These are phyloP conservation scores for Cancer borealis DNA, from an alignment of 2,888 invertebrate species.

Conservation along the genomic window DNA sequence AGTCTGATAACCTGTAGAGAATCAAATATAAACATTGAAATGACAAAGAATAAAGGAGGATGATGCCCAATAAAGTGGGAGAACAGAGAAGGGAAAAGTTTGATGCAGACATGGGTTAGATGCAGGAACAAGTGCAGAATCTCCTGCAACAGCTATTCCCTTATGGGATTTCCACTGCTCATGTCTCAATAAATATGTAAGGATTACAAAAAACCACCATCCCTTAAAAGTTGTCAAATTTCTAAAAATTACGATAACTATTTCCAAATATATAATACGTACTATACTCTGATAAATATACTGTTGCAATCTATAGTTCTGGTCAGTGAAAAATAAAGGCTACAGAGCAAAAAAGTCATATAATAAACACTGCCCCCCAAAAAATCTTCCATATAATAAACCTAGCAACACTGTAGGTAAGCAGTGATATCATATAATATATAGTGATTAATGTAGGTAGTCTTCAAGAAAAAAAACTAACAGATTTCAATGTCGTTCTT, in stretches of 20 bases:
- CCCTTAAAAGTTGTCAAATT: background rate
- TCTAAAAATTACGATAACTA: background rate
- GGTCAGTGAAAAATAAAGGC: background rate
- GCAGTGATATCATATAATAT: too few species aligned
- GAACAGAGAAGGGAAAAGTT: background rate
- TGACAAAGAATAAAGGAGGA: too few species aligned
- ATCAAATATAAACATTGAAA: too few species aligned
- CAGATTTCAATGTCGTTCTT: too few species aligned
- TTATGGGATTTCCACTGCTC: background rate
- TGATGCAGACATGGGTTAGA: background rate
- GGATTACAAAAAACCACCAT: background rate
- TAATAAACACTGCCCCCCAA: background rate
- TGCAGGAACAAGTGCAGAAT: background rate
- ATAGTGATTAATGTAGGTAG: too few species aligned
- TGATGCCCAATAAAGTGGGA: too few species aligned
- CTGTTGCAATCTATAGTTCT: constrained; percentile 17
- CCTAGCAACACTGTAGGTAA: background rate
- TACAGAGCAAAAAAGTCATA: background rate
- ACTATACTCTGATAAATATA: constrained; percentile 15
- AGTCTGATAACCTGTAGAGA: too few species aligned
- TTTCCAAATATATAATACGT: background rate
- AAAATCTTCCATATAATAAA: background rate
- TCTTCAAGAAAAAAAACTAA: too few species aligned
- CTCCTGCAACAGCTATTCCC: background rate
- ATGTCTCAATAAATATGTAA: background rate